phyloP scores from a whole-genome alignment of 2,113 vertebrate species.

The Mola mola region DNA sequence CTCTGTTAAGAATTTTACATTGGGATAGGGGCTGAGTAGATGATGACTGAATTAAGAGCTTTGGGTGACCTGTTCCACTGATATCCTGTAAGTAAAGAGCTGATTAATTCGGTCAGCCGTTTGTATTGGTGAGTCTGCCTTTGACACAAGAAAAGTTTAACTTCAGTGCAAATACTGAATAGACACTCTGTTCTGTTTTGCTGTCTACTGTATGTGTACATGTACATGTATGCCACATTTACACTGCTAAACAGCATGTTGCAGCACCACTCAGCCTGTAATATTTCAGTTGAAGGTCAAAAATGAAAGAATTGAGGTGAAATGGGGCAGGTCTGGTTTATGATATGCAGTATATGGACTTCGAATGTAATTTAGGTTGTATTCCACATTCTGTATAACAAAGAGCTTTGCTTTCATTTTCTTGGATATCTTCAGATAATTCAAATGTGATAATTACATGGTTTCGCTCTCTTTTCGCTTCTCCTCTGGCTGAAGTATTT shows the following conservation, averaged over 20 bases:
- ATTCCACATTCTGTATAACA: slow-evolving; percentile 36
- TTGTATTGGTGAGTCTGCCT: too few species aligned
- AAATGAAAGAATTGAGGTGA: slow-evolving; percentile 43
- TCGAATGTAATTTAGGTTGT: slow-evolving; percentile 47
- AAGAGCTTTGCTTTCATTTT: slow-evolving; percentile 39
- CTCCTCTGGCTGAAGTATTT: slow-evolving; percentile 23
- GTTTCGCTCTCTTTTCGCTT: slow-evolving; percentile 18
- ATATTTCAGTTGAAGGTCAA: slow-evolving; percentile 7
- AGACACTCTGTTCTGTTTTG: too few species aligned
- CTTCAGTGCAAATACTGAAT: too few species aligned
- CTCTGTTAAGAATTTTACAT: not conserved
- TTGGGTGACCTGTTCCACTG: too few species aligned
- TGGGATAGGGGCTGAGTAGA: not conserved
- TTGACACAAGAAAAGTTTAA: too few species aligned
- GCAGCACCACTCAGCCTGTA: slow-evolving; percentile 3
- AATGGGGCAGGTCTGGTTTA: slow-evolving; percentile 52
- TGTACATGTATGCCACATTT: not conserved
- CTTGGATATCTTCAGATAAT: slow-evolving; percentile 49
- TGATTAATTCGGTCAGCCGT: too few species aligned
- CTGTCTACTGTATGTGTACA: too few species aligned
- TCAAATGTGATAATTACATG: slow-evolving; percentile 50
- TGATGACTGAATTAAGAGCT: too few species aligned
- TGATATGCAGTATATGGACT: slow-evolving; percentile 34
- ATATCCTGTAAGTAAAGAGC: too few species aligned
- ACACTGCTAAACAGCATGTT: not conserved